Evolutionary conservation across 2,113 vertebrate genomes (phyloP).

Genomic region (Phyllostomus hastatus): DNA sequence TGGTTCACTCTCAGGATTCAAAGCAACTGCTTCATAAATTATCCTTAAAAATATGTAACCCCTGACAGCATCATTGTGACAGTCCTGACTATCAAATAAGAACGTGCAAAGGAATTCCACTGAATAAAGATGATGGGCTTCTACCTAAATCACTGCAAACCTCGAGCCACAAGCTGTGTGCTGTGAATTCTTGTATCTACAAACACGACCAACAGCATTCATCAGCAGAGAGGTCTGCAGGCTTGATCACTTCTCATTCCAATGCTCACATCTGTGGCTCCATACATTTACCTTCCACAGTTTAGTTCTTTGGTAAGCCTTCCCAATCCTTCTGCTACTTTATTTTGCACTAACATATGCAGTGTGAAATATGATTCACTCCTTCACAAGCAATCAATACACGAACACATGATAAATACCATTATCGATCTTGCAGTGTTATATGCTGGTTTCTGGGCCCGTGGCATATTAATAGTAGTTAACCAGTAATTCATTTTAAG

Average conservation of each 20-base stretch:
- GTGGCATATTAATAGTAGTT: conserved; percentile 81
- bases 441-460: conserved; percentile 72
- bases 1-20: not conserved
- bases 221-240: not conserved
- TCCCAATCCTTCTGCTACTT: conserved; percentile 74
- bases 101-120: not conserved
- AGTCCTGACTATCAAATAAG: not conserved
- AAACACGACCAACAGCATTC: not conserved
- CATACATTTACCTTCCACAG: not conserved
- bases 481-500: conserved; percentile 82
- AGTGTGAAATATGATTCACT: conserved; percentile 77
- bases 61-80: not conserved
- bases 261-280: not conserved
- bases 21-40: not conserved
- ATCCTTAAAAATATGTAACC: not conserved
- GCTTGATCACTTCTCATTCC: not conserved
- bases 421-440: conserved; percentile 79
- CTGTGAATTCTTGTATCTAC: fast-evolving
- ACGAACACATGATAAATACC: conserved; percentile 78
- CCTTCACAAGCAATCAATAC: conserved; percentile 81
- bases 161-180: not conserved
- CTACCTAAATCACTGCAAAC: not conserved
- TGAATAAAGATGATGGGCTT: not conserved
- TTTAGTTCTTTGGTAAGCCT: conserved; percentile 35
- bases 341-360: conserved; percentile 69